Percentiles rank a stretch among this genome's conserved stretches.
phyloP scores from a whole-genome alignment of 1,140 invertebrate genomes.

The Drosophila burlai region DNA sequence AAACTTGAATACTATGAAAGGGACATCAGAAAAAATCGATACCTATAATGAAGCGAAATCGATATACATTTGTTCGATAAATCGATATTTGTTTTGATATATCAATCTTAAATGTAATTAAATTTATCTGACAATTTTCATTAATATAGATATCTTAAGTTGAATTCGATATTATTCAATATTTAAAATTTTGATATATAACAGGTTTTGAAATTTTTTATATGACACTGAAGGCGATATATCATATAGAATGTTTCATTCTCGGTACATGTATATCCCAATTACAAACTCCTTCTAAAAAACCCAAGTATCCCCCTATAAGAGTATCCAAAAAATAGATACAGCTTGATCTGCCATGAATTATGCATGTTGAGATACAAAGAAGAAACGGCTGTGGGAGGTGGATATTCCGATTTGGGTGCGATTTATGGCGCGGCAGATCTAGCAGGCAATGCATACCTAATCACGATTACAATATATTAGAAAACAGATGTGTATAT shows the following conservation, averaged over 20 bases:
- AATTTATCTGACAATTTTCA: background rate
- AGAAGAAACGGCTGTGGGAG: constrained; percentile 33
- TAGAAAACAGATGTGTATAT: constrained; percentile 76
- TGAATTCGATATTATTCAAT: too few species aligned
- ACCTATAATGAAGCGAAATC: background rate
- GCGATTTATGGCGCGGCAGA: constrained; percentile 81
- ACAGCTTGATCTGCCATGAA: constrained; percentile 79
- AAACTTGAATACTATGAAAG: background rate
- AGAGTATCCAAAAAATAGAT: constrained; percentile 15
- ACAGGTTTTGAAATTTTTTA: too few species aligned
- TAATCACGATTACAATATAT: constrained; percentile 81
- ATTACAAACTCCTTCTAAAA: too few species aligned
- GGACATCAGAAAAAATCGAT: background rate
- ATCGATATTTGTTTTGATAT: background rate
- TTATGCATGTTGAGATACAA: constrained; percentile 76
- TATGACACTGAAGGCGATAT: too few species aligned
- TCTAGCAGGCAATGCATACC: constrained; percentile 76
- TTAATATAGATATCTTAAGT: background rate
- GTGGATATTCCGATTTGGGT: constrained; percentile 62
- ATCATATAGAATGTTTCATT: too few species aligned
- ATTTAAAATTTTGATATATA: background rate
- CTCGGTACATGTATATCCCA: too few species aligned
- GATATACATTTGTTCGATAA: background rate
- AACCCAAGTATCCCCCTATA: too few species aligned
- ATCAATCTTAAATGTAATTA: background rate